A percentile compares a stretch with the other conserved stretches of the same genome.
Conservation (phyloP, 2,797 vertebrate genomes). For the Intellagama lesueurii region DNA sequence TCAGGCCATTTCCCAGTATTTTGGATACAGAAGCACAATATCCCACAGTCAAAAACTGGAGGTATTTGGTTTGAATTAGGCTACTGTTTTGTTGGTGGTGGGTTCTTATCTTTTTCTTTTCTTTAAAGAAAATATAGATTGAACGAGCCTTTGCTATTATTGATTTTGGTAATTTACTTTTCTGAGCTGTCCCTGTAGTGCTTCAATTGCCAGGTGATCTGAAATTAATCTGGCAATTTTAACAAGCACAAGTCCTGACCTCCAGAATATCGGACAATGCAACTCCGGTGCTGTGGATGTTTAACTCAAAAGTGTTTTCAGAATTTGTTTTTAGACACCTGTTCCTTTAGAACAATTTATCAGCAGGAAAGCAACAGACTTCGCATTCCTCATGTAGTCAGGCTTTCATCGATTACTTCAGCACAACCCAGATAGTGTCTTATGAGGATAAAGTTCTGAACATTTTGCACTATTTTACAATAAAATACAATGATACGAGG, state of each 20-base stretch:
- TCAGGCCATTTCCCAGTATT: too few species aligned
- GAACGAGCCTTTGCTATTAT: background rate
- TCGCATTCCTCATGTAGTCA: background rate
- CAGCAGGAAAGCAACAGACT: background rate
- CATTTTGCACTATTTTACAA: background rate
- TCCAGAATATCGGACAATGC: background rate
- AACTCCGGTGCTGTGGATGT: background rate
- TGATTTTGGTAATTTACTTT: constrained; percentile 25
- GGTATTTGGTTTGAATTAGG: background rate
- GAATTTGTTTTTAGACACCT: background rate
- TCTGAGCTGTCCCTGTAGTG: background rate
- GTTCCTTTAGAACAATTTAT: background rate
- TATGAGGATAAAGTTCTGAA: background rate
- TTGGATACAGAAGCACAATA: too few species aligned
- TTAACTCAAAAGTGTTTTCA: constrained; percentile 8
- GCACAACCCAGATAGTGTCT: background rate
- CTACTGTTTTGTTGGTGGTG: background rate
- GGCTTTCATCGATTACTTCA: background rate
- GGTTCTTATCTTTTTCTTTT: background rate
- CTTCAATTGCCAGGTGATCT: constrained; percentile 16
- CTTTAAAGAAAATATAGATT: background rate
- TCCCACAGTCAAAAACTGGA: too few species aligned
- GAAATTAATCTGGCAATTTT: constrained; percentile 20
- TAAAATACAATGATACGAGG: background rate
- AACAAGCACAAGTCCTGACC: background rate